Conservation (phyloP, 2,888 invertebrate species). For the Acronicta leporina region DNA sequence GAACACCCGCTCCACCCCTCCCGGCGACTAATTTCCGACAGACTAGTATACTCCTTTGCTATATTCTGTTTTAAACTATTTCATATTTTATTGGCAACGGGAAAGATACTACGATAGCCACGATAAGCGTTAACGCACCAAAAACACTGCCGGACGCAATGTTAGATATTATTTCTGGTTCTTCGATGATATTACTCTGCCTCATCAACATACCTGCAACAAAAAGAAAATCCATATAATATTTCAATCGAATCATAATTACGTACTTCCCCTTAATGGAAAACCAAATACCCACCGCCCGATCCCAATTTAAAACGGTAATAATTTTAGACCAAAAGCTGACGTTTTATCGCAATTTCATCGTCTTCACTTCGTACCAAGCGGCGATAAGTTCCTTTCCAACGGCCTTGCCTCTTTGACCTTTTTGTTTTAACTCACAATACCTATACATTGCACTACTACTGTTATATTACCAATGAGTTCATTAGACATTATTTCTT, state of each 20-base stretch:
- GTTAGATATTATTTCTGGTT: slow-evolving; percentile 12
- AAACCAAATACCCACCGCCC: slow-evolving; percentile 45
- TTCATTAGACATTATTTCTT: slow-evolving; percentile 49
- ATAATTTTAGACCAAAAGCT: slow-evolving; percentile 74
- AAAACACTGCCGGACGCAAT: slow-evolving; percentile 7
- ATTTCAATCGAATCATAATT: slow-evolving; percentile 42
- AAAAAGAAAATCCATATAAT: slow-evolving; percentile 47
- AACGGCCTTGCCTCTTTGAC: slow-evolving; percentile 84
- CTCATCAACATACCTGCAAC: slow-evolving; percentile 66
- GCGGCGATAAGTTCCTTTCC: slow-evolving; percentile 79
- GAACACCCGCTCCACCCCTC: slow-evolving; percentile 65
- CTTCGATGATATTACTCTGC: slow-evolving; percentile 20
- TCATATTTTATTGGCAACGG: slow-evolving; percentile 68
- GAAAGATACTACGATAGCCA: slow-evolving; percentile 27
- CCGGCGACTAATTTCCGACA: slow-evolving; percentile 87
- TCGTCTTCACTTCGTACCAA: slow-evolving; percentile 79
- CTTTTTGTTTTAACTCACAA: slow-evolving; percentile 75
- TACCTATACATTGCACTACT: slow-evolving; percentile 43
- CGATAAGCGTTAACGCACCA: slow-evolving; percentile 24
- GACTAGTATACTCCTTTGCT: slow-evolving; percentile 69
- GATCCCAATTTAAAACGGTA: slow-evolving; percentile 66
- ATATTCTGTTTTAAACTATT: slow-evolving; percentile 69
- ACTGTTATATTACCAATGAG: slow-evolving; percentile 30
- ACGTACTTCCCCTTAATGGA: slow-evolving; percentile 39
- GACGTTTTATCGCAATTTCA: slow-evolving; percentile 78